These are phyloP conservation scores for Biston betularia DNA, from an alignment of 2,888 invertebrate species.

Conservation along the genomic window DNA sequence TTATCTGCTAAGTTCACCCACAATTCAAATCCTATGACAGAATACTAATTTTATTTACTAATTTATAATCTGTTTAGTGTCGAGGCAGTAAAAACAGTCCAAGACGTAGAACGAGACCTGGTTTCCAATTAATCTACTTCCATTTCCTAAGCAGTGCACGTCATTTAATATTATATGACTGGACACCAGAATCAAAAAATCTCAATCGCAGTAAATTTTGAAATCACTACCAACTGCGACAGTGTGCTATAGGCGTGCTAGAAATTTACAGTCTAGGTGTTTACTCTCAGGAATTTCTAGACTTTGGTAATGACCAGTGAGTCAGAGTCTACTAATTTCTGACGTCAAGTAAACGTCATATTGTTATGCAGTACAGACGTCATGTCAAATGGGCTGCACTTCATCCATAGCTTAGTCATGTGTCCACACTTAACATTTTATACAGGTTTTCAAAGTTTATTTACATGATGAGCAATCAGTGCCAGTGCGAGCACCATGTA, in stretches of 20 bases:
- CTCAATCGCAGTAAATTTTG: neutral
- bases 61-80: too few relatives aligned
- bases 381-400: neutral
- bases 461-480: neutral
- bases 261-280: neutral
- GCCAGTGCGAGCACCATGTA: neutral
- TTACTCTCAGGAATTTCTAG: neutral
- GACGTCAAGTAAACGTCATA: neutral
- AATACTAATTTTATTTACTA: too few relatives aligned
- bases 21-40: too few relatives aligned
- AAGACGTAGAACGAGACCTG: too few relatives aligned
- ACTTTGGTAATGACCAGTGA: conserved; percentile 2
- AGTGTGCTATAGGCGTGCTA: neutral
- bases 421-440: neutral
- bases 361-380: neutral
- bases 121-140: too few relatives aligned
- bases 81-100: too few relatives aligned
- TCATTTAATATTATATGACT: too few relatives aligned
- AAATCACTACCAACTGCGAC: neutral
- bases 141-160: too few relatives aligned
- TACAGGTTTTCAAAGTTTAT: neutral
- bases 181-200: too few relatives aligned
- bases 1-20: too few relatives aligned
- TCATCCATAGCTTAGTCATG: neutral
- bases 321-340: conserved; percentile 12